A percentile compares a stretch with the other conserved stretches of the same genome.
These are phyloP conservation scores for Drosophila kambysellisi DNA, from an alignment of 2,888 invertebrate species.

Conservation along the genomic window DNA sequence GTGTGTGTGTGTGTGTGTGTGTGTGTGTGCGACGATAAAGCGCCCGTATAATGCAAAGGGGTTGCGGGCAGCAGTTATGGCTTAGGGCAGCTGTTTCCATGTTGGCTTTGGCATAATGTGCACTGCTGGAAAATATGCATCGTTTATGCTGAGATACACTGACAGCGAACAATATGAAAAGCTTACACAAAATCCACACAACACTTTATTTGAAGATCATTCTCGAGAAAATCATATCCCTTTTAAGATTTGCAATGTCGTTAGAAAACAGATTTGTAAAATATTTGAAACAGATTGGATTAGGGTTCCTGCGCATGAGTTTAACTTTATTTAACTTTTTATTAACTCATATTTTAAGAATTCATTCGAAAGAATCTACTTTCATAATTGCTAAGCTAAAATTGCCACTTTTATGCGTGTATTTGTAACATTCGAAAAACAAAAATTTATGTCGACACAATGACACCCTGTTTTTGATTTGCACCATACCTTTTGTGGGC, in stretches of 20 bases:
- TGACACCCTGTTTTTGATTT: not conserved
- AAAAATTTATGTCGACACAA: not conserved
- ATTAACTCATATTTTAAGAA: not conserved
- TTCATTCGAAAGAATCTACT: not conserved
- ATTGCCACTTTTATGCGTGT: no score
- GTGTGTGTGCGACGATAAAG: conserved; percentile 38
- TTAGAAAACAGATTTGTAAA: not conserved
- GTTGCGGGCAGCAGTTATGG: conserved; percentile 32
- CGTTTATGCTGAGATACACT: conserved; percentile 41
- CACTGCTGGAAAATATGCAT: conserved; percentile 63
- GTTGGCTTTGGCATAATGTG: conserved; percentile 54
- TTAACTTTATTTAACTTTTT: not conserved
- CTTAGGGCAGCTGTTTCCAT: conserved; percentile 44
- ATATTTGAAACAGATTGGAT: not conserved
- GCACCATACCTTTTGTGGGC: not conserved
- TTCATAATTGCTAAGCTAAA: not conserved
- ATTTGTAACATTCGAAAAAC: not conserved
- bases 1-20: not conserved
- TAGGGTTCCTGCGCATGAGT: not conserved
- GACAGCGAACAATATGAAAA: conserved; percentile 35
- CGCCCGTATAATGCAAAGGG: conserved; percentile 53
- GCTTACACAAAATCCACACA: conserved; percentile 14
- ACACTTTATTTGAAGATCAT: conserved; percentile 8
- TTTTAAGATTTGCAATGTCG: not conserved
- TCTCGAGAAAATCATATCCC: not conserved